phyloP scores from a whole-genome alignment of 2,888 invertebrate genomes.

The Chrysomela aeneicollis region DNA sequence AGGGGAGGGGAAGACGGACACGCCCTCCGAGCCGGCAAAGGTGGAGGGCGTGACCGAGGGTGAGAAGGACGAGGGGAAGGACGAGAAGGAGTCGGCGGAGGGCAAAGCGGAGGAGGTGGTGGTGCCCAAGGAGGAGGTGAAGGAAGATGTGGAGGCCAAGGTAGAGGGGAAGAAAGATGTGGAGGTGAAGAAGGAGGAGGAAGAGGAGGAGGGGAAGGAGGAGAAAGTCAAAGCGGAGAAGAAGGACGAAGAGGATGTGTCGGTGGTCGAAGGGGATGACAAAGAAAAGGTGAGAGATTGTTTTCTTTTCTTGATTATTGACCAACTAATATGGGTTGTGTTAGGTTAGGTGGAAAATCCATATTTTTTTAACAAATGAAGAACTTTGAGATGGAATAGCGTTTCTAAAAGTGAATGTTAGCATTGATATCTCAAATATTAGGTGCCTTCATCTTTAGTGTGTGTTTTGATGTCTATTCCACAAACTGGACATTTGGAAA shows the following conservation, averaged over 20 bases:
- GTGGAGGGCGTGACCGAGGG: constrained; percentile 2
- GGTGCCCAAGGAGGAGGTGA: constrained; percentile 36
- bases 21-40: constrained; percentile 31
- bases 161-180: constrained; percentile 56
- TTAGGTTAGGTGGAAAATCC: no score
- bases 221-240: constrained; percentile 62
- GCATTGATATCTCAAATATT: no score
- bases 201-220: constrained; percentile 58
- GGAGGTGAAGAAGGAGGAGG: constrained; percentile 63
- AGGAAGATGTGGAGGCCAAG: constrained; percentile 46
- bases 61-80: constrained; percentile 20
- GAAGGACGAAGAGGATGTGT: constrained; percentile 71
- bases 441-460: no score
- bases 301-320: not conserved
- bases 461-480: no score
- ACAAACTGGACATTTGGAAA: no score
- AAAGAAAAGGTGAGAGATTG: constrained; percentile 46
- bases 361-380: no score
- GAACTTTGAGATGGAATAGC: no score
- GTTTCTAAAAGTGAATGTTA: no score
- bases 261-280: constrained; percentile 70
- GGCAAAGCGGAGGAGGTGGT: constrained; percentile 38
- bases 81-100: constrained; percentile 32
- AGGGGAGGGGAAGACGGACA: constrained; percentile 36
- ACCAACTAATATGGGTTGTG: no score